Evolutionary conservation across 2,888 invertebrate genomes (phyloP).

Genomic region (Deroplatys truncata): DNA sequence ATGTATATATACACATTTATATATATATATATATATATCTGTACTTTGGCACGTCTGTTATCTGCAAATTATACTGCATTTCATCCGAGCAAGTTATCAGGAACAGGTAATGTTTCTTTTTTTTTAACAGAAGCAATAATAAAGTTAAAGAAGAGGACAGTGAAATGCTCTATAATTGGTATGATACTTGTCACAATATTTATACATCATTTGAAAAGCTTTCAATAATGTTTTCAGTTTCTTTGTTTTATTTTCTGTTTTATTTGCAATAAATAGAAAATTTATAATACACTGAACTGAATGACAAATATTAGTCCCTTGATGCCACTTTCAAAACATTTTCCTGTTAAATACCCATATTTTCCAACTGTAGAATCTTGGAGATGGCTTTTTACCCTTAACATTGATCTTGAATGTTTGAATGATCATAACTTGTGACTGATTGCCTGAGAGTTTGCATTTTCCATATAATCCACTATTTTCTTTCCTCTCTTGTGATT

Average conservation of each 20-base stretch:
- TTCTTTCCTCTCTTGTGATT: not conserved
- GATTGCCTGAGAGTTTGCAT: constrained; percentile 8
- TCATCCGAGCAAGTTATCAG: not conserved
- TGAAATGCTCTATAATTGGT: constrained; percentile 3
- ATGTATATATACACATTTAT: not conserved
- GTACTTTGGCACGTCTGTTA: not conserved
- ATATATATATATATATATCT: constrained; percentile 4
- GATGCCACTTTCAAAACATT: not conserved
- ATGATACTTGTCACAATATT: constrained; percentile 3
- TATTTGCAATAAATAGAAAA: not conserved
- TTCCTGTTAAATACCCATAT: not conserved
- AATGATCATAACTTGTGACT: constrained; percentile 7
- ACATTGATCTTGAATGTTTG: constrained; percentile 10
- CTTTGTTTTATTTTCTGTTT: not conserved
- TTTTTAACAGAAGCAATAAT: not conserved
- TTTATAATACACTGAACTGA: not conserved
- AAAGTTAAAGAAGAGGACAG: not conserved
- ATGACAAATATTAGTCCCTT: not conserved
- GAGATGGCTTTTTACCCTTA: constrained; percentile 11
- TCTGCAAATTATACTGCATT: not conserved
- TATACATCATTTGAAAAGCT: not conserved
- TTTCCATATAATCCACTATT: not conserved
- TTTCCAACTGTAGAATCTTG: not conserved
- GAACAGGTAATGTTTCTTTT: not conserved
- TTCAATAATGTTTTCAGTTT: not conserved